Evolutionary conservation across 2,113 vertebrate species (phyloP).

Genomic region (Glaucidium brasilianum): DNA sequence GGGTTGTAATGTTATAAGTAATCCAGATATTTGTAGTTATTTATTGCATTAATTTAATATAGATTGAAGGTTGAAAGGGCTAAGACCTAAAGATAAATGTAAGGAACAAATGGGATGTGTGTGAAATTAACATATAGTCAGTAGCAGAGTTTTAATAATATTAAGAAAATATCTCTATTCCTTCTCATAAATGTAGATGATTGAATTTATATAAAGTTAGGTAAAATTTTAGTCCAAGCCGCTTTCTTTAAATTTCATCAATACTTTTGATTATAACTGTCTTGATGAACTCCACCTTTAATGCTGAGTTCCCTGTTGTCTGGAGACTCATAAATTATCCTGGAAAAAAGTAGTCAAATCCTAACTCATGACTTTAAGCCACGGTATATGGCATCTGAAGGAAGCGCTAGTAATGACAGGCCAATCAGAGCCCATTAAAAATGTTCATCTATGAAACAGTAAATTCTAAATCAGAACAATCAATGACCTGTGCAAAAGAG

Average conservation of each 20-base stretch:
- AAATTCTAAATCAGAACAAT: neutral
- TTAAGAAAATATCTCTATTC: neutral
- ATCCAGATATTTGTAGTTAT: neutral
- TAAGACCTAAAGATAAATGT: neutral
- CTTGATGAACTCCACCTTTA: neutral
- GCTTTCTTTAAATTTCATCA: neutral
- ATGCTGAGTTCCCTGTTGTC: rapidly evolving
- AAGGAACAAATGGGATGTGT: neutral
- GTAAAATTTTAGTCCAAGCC: neutral
- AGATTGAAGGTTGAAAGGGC: neutral
- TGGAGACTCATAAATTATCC: neutral
- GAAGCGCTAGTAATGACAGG: neutral
- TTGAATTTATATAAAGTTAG: neutral
- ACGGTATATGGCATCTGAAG: neutral
- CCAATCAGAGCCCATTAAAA: neutral
- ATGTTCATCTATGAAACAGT: neutral
- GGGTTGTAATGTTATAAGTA: neutral
- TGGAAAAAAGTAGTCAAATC: neutral
- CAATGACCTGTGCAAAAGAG: neutral
- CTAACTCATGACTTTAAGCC: neutral
- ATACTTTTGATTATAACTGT: neutral
- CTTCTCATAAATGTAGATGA: neutral
- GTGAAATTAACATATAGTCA: neutral
- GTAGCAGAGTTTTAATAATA: neutral
- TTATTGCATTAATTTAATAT: neutral